Evolutionary conservation across 53 echinoderm and acorn worm genomes (phyloP).

Genomic region (Actinopyga echinites): DNA sequence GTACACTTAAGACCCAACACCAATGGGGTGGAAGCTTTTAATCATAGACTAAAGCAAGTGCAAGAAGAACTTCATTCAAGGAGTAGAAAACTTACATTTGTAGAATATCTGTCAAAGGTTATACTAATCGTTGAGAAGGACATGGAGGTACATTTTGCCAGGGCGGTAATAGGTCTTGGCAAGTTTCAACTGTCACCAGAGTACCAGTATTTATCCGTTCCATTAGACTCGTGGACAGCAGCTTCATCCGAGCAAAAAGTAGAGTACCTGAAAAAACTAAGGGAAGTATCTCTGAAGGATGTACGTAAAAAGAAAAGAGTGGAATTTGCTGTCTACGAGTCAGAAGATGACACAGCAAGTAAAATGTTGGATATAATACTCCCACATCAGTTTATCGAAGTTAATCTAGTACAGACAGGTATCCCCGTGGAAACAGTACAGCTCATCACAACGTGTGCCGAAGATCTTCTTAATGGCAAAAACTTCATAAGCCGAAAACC

Average conservation of each 20-base stretch:
- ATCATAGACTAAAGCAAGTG: slow-evolving; percentile 50
- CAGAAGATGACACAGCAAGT: background rate
- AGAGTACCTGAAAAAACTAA: slow-evolving; percentile 1
- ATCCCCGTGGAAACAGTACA: slow-evolving; percentile 32
- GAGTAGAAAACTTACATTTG: slow-evolving; percentile 40
- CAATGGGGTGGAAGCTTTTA: slow-evolving; percentile 49
- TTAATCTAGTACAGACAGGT: slow-evolving; percentile 22
- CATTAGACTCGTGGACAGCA: slow-evolving; percentile 28
- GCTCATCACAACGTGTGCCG: slow-evolving; percentile 37
- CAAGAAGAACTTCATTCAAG: slow-evolving; percentile 14
- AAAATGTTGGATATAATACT: slow-evolving; percentile 43
- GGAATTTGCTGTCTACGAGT: background rate
- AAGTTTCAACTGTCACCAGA: slow-evolving; percentile 34
- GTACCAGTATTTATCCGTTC: slow-evolving; percentile 24
- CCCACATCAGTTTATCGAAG: slow-evolving; percentile 20
- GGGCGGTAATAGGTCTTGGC: slow-evolving; percentile 44
- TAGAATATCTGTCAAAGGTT: slow-evolving; percentile 45
- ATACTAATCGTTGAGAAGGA: slow-evolving; percentile 47
- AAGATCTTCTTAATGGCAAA: slow-evolving; percentile 28
- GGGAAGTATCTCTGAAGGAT: background rate
- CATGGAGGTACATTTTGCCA: slow-evolving; percentile 49
- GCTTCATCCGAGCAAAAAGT: slow-evolving; percentile 25
- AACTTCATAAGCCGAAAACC: slow-evolving; percentile 32
- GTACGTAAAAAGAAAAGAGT: slow-evolving; percentile 33
- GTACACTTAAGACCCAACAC: slow-evolving; percentile 39